Base-by-base conservation (phyloP, 2,113 vertebrate species). In the Dipodomys spectabilis region DNA sequence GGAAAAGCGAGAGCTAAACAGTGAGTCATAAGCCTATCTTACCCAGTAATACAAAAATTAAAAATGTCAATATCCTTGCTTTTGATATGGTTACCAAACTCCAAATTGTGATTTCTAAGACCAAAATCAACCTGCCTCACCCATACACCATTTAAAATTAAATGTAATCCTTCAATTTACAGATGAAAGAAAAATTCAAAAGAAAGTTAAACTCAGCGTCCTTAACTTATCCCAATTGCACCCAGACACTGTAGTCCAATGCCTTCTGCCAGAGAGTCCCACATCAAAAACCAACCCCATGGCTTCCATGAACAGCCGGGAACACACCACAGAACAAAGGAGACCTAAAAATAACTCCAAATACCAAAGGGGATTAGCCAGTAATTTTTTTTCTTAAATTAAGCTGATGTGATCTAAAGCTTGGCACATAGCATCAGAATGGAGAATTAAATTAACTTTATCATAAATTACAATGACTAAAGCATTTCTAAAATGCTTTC, bases 191-290 rank as follows among this genome's bases (percentile, higher is more conserved):
- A 72, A 92, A 82, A 88, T 69, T 88, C n/a, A 64, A 94, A 93
- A 91, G 75, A 80, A 94, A 91, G 92, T 86, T 95, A 96, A 82
- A 94, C 95, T 92, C 92, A 93, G 74, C 60, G 90, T 90, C 88
- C n/a, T 95, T 96, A 96, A 95, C 93, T 92, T 93, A 75, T 90
- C 95, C 93, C 93, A 95, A 82, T 86, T 88, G 95, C 67, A 97
- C 94, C 64, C 92, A 95, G 67, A 93, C 64, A 80, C 94, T 88
- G 28, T 77, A 92, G 91, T 92, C 92, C 90, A 95, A 93, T 73
- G 13, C 44, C 30, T 62, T 88, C 83, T 94, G 91, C 93, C 82
- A 96, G 80, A 94, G 77, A 86, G 95, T 88, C 91, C 88, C 95
- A 96, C 93, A 97, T 95, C 96, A 97, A 96, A 96, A 86, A 92